Conservation (phyloP, 2,113 vertebrate species). For the Clarias gariepinus region DNA sequence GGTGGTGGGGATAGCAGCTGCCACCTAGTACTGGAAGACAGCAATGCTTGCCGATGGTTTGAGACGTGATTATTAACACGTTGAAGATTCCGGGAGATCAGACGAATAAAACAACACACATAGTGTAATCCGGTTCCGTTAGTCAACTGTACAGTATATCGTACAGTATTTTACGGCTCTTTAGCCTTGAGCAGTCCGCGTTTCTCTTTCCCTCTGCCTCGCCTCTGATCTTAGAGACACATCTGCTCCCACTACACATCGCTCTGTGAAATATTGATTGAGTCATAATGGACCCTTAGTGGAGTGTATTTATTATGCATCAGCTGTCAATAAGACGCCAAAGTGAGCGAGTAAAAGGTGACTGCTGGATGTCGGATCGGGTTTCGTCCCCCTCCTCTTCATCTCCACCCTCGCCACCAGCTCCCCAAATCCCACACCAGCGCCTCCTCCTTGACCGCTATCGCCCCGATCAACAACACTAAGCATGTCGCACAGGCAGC, state of each 20-base stretch:
- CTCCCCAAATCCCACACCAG: slow-evolving; percentile 19
- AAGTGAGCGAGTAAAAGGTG: slow-evolving; percentile 79
- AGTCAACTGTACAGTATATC: slow-evolving; percentile 4
- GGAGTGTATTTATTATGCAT: slow-evolving; percentile 86
- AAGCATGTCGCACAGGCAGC: slow-evolving; percentile 58
- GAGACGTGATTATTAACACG: slow-evolving; percentile 9
- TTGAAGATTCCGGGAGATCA: background rate
- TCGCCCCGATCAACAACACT: slow-evolving; percentile 62
- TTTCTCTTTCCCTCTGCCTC: background rate
- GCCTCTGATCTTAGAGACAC: slow-evolving; percentile 60
- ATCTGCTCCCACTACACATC: slow-evolving; percentile 63
- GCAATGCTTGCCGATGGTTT: background rate
- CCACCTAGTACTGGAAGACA: slow-evolving; percentile 12
- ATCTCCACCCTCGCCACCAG: background rate
- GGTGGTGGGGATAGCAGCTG: slow-evolving; percentile 54
- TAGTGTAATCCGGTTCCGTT: background rate
- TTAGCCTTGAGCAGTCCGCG: background rate
- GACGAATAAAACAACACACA: background rate
- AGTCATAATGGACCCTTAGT: slow-evolving; percentile 83
- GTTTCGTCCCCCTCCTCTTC: slow-evolving; percentile 62
- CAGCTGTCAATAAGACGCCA: slow-evolving; percentile 79
- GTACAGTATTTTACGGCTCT: background rate
- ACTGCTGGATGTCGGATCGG: slow-evolving; percentile 74
- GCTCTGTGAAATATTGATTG: slow-evolving; percentile 76
- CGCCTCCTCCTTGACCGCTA: slow-evolving; percentile 44